phyloP scores from a whole-genome alignment of 1,140 invertebrate genomes.

The Trichomalopsis sarcophagae region DNA sequence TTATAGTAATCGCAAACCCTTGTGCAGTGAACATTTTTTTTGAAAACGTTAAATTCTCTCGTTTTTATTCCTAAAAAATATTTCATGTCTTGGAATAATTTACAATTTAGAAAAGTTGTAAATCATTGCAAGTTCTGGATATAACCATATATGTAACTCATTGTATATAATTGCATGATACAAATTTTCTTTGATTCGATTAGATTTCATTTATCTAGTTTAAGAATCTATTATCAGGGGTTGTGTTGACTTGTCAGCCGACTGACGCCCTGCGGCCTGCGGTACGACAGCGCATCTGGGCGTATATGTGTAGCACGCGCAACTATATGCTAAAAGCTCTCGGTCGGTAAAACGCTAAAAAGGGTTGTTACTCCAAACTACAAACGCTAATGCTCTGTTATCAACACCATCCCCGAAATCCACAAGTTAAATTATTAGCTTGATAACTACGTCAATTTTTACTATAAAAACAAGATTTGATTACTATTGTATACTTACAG shows the following conservation, averaged over 20 bases:
- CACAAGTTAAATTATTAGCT: too few relatives aligned
- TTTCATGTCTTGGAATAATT: too few relatives aligned
- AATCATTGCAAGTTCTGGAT: not conserved
- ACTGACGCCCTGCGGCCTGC: not conserved
- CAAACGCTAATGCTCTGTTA: too few relatives aligned
- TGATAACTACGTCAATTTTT: too few relatives aligned
- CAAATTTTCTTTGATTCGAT: not conserved
- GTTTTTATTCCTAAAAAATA: too few relatives aligned
- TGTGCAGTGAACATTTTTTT: too few relatives aligned
- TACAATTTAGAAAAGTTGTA: not conserved
- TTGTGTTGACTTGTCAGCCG: not conserved
- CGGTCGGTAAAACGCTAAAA: not conserved
- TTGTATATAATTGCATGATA: not conserved
- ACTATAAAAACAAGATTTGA: too few relatives aligned
- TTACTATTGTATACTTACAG: too few relatives aligned
- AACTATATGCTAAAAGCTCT: not conserved
- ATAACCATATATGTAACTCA: not conserved
- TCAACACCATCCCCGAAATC: too few relatives aligned
- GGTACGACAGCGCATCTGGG: not conserved
- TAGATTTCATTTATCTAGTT: not conserved
- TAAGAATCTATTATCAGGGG: not conserved
- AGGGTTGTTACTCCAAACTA: not conserved
- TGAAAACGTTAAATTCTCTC: too few relatives aligned
- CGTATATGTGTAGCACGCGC: not conserved
- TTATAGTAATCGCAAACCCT: too few relatives aligned